Evolutionary conservation across 2,797 vertebrate species (phyloP).

Genomic region (Micrastur ruficollis): DNA sequence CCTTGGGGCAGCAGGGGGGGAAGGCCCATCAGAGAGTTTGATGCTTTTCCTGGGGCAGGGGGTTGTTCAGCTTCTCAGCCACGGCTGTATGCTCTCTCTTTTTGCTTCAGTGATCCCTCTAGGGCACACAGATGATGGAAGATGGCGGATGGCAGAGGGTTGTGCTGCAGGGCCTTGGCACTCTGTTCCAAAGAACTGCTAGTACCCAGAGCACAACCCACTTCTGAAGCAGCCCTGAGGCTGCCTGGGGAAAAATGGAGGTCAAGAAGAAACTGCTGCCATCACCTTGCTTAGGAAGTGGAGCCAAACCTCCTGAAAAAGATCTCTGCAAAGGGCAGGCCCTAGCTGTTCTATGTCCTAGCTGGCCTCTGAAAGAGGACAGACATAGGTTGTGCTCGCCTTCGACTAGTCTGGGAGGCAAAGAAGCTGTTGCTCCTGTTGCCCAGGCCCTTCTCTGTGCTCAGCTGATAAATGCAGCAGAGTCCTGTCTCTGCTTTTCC

Average conservation of each 20-base stretch:
- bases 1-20: neutral
- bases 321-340: fast-evolving
- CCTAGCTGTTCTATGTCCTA: neutral
- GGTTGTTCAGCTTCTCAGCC: neutral
- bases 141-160: neutral
- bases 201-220: neutral
- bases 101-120: neutral
- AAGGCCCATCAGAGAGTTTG: neutral
- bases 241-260: neutral
- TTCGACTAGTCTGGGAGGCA: neutral
- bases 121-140: neutral
- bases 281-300: neutral
- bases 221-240: neutral
- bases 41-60: neutral
- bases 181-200: neutral
- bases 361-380: neutral
- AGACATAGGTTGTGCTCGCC: neutral
- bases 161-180: neutral
- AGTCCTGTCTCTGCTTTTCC: neutral
- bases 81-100: neutral
- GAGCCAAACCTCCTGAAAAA: neutral
- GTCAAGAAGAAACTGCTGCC: neutral
- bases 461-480: neutral
- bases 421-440: neutral
- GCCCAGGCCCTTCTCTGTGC: neutral